Conservation (phyloP, 2,113 vertebrate species). For the Smithornis capensis region DNA sequence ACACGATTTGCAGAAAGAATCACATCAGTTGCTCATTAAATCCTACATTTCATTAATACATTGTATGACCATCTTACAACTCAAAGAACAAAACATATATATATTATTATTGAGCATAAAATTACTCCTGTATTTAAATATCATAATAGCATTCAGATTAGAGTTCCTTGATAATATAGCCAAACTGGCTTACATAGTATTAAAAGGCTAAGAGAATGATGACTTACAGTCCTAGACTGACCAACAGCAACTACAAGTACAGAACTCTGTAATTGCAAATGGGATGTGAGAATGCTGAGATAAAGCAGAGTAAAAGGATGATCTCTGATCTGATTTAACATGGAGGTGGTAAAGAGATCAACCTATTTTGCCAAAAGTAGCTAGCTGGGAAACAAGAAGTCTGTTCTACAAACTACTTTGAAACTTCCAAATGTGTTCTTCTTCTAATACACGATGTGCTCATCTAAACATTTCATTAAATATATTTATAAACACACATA, state of each 20-base stretch:
- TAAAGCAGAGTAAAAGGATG: not conserved
- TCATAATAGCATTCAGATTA: not conserved
- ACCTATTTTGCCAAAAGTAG: not conserved
- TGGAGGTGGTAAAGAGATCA: not conserved
- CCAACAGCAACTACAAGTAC: not conserved
- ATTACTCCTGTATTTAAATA: not conserved
- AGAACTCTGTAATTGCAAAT: not conserved
- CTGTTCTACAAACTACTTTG: not conserved
- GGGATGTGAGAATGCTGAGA: not conserved
- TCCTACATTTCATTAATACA: not conserved
- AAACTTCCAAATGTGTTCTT: not conserved
- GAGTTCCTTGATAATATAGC: not conserved
- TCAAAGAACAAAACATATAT: not conserved
- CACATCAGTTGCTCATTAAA: not conserved
- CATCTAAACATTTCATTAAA: not conserved
- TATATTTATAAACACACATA: not conserved
- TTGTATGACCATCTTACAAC: not conserved
- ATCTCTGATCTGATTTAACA: not conserved
- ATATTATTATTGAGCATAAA: not conserved
- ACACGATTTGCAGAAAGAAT: not conserved
- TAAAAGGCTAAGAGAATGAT: not conserved
- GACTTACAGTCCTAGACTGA: not conserved
- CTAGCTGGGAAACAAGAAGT: not conserved
- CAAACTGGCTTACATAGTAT: not conserved
- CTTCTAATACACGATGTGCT: not conserved